Evolutionary conservation across 2,113 vertebrate species (phyloP), one percentile per base, ranked within the genome.

Genomic region (Eulemur macaco): DNA sequence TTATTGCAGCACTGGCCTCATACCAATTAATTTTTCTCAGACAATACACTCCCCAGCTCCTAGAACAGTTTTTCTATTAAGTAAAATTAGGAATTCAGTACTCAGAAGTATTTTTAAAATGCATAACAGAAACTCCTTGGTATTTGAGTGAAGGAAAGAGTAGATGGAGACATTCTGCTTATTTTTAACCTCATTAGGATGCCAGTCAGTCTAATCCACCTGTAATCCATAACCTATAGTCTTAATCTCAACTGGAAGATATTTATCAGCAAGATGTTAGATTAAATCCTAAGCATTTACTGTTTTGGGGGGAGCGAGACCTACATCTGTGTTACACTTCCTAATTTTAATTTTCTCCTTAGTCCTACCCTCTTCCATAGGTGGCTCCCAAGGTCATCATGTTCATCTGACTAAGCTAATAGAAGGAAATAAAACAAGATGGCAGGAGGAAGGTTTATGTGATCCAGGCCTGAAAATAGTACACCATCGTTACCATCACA

Each of bases 251-350:
- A 54, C n/a, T 82, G 25, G 58, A 80, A 64, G 56, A 86, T 77
- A 68, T 87, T 27, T 82, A n/a, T 27, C 39, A 69, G 6, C 31
- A 91, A 76, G 23, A 82, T 64, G 84, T 69, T 73, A 89, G 78
- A 94, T 94, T 92, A 85, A 68, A 37, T 66, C 39, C 18, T 86
- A 82, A 82, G 8, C 39, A 42, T 95, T 92, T 89, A 85, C 60
- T n/a, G 10, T 89, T 77, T 34, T 18, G 8, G 52, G 47, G 31
- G 34, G 77, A 42, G 27, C 10, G 58, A 63, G 21, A 50, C 14
- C 20, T 31, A 93, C 7, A 27, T n/a, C 73, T 56, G 27, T 42
- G 4, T 58, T 50, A 37, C 29, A 68, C 7, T 56, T 52, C 92
- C 87, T 69, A 29, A 81, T 64, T 89, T 82, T 73, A 87, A 89